These are phyloP conservation scores for Aelia acuminata DNA, from an alignment of 2,888 invertebrate species.

Conservation along the genomic window DNA sequence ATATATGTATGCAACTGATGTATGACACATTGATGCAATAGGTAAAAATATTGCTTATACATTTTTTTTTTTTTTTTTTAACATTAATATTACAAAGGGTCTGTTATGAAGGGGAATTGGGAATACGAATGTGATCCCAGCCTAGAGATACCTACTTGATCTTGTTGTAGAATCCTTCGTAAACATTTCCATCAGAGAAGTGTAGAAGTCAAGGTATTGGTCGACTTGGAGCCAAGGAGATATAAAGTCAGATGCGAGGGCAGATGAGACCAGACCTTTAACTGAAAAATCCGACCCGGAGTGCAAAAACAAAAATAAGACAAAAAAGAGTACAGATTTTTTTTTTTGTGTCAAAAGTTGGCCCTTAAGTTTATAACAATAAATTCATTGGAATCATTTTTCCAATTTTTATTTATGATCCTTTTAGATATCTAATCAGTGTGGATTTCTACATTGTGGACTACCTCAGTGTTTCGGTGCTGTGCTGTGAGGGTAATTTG, in stretches of 20 bases:
- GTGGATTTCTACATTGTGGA: constrained; percentile 60
- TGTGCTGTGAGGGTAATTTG: constrained; percentile 58
- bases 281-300: constrained; percentile 65
- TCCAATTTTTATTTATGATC: constrained; percentile 53
- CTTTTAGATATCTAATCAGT: constrained; percentile 51
- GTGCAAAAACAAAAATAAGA: constrained; percentile 38
- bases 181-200: constrained; percentile 63
- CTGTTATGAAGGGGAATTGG: neutral
- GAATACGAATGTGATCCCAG: constrained; percentile 42
- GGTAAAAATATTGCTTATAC: neutral
- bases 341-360: constrained; percentile 1
- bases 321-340: constrained; percentile 3
- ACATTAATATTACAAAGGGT: neutral
- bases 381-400: constrained; percentile 35
- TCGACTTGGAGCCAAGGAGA: constrained; percentile 63
- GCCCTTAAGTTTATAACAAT: constrained; percentile 16
- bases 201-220: constrained; percentile 61
- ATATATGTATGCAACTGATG: neutral
- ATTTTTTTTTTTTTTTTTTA: neutral
- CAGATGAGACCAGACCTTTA: constrained; percentile 62
- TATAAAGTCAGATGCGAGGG: constrained; percentile 62
- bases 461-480: constrained; percentile 58
- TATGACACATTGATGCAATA: neutral
- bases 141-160: constrained; percentile 63
- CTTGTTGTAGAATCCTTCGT: constrained; percentile 61